Evolutionary conservation across 2,113 vertebrate genomes (phyloP).

Genomic region (Trinectes maculatus): DNA sequence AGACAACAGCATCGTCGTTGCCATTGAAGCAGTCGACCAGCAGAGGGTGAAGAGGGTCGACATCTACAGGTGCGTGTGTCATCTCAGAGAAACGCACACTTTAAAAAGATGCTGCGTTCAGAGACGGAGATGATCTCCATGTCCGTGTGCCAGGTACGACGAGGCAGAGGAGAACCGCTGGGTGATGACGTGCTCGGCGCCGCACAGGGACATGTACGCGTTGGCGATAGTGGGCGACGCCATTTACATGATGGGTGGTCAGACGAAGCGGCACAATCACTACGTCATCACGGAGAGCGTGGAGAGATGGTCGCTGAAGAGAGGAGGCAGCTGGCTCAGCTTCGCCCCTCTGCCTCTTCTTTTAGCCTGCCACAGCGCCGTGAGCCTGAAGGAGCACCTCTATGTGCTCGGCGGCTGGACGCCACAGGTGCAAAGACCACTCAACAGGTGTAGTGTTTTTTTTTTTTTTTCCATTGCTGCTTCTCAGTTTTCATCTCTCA

Average conservation of each 20-base stretch:
- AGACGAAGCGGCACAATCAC: conserved; percentile 88
- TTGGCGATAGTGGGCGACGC: conserved; percentile 78
- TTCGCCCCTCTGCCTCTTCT: conserved; percentile 85
- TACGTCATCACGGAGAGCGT: conserved; percentile 88
- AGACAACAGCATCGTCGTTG: conserved; percentile 86
- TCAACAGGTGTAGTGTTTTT: background rate
- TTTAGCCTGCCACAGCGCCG: conserved; percentile 84
- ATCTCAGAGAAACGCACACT: background rate
- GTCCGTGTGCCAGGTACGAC: conserved; percentile 82
- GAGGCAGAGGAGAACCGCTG: conserved; percentile 84
- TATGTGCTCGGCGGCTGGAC: conserved; percentile 93
- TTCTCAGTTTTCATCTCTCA: background rate
- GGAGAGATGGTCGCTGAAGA: conserved; percentile 86
- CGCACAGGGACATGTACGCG: conserved; percentile 88
- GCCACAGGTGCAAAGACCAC: conserved; percentile 84
- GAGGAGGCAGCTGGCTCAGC: conserved; percentile 84
- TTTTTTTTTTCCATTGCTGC: too few relatives aligned
- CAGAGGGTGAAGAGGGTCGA: conserved; percentile 85
- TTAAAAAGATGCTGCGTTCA: background rate
- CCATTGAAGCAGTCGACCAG: conserved; percentile 86
- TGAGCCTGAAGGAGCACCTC: conserved; percentile 83
- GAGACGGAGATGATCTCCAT: background rate
- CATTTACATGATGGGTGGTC: conserved; percentile 89
- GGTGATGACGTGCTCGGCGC: conserved; percentile 84
- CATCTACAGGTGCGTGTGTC: conserved; percentile 85